Conservation (phyloP, 2,888 invertebrate species). For the Diplazon laetatorius region DNA sequence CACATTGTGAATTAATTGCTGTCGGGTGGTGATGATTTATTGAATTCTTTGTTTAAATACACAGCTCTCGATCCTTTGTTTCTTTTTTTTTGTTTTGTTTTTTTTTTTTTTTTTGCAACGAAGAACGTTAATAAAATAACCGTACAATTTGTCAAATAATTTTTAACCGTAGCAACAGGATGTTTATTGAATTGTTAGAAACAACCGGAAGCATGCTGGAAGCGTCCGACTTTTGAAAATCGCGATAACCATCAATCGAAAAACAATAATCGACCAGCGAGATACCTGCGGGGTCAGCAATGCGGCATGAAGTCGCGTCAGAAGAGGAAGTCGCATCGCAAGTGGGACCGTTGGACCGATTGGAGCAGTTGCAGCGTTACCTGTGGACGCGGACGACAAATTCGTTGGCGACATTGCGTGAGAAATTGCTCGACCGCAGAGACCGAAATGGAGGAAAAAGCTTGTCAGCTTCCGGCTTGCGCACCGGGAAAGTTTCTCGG, state of each 20-base stretch:
- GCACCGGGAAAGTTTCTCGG: constrained; percentile 79
- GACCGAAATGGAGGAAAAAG: constrained; percentile 84
- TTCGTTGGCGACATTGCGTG: constrained; percentile 84
- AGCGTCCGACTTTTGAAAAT: constrained; percentile 9
- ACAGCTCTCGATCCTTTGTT: too few species aligned
- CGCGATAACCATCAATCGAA: neutral
- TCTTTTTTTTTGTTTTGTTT: too few species aligned
- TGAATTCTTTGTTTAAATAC: too few species aligned
- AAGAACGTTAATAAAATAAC: neutral
- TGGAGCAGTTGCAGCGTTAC: constrained; percentile 87
- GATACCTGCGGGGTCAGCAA: constrained; percentile 11
- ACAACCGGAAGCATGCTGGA: constrained; percentile 40
- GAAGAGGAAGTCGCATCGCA: constrained; percentile 61
- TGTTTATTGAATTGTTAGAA: constrained; percentile 22
- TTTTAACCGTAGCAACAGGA: neutral
- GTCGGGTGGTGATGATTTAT: too few species aligned
- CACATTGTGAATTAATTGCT: too few species aligned
- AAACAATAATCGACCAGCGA: constrained; percentile 20
- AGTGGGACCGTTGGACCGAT: constrained; percentile 84
- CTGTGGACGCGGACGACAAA: constrained; percentile 86
- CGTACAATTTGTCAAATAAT: too few species aligned
- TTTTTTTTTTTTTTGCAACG: constrained; percentile 38
- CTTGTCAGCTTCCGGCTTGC: constrained; percentile 83
- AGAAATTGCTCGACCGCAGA: constrained; percentile 81
- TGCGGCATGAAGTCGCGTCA: constrained; percentile 40